Evolutionary conservation across 2,888 invertebrate genomes (phyloP).

Genomic region (Meliscaeva auricollis): DNA sequence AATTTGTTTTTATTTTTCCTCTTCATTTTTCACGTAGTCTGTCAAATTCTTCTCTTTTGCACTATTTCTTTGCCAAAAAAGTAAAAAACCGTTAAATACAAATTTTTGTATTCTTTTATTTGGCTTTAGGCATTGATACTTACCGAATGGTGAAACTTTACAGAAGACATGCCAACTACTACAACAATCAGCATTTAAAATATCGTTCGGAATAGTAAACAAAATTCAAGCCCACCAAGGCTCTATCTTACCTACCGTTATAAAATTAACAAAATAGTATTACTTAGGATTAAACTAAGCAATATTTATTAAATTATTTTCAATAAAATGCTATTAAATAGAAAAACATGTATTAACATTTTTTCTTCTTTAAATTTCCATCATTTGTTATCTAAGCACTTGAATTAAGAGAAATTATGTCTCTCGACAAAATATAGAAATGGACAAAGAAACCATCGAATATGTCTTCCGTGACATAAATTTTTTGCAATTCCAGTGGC

Average conservation of each 20-base stretch:
- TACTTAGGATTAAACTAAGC: not conserved
- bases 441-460: constrained; percentile 1
- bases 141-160: constrained; percentile 83
- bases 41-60: not conserved
- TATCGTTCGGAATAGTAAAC: constrained; percentile 79
- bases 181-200: constrained; percentile 81
- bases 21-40: not conserved
- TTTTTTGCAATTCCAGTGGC: constrained; percentile 42
- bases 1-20: too few relatives aligned
- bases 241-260: not conserved
- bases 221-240: not conserved
- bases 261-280: constrained; percentile 22
- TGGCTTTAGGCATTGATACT: constrained; percentile 81
- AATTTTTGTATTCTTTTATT: constrained; percentile 46
- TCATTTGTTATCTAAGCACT: constrained; percentile 48
- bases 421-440: not conserved
- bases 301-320: not conserved
- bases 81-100: constrained; percentile 38
- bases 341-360: constrained; percentile 2
- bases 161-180: constrained; percentile 82
- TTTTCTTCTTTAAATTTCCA: constrained; percentile 8
- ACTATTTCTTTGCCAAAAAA: constrained; percentile 1
- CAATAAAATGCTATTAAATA: constrained; percentile 3
- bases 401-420: constrained; percentile 35
- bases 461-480: constrained; percentile 60